These are phyloP conservation scores for Tricholauxania praeusta DNA, from an alignment of 2,888 invertebrate species.

Conservation along the genomic window DNA sequence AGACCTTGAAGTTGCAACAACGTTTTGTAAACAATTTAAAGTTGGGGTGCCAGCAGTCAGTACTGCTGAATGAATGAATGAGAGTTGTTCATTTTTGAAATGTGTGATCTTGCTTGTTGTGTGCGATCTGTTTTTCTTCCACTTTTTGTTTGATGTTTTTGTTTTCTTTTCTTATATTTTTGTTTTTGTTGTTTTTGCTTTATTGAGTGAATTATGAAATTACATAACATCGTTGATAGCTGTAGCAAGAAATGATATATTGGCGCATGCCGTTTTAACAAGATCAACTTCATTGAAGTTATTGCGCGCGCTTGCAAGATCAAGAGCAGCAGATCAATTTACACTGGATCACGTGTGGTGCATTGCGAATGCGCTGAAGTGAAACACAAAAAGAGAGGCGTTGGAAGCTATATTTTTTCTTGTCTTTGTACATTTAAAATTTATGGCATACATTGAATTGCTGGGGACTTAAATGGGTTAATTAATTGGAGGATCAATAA, in stretches of 20 bases:
- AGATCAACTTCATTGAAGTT: too few relatives aligned
- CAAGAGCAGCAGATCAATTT: conserved; percentile 40
- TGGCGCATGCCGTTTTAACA: conserved; percentile 10
- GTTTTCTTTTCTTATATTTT: not conserved
- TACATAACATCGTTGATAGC: conserved; percentile 43
- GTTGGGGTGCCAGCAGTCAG: not conserved
- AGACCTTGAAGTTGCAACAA: not conserved
- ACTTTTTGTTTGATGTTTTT: conserved; percentile 21
- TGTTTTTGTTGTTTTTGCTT: conserved; percentile 9
- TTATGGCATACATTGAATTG: too few relatives aligned
- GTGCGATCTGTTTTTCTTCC: conserved; percentile 3
- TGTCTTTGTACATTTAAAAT: too few relatives aligned
- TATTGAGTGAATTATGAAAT: conserved; percentile 43
- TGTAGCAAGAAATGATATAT: conserved; percentile 26
- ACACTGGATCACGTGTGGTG: conserved; percentile 43
- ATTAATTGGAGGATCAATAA: conserved; percentile 19
- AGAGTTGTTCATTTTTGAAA: not conserved
- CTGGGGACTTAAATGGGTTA: conserved; percentile 1
- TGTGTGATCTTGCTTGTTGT: not conserved
- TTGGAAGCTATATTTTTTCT: too few relatives aligned
- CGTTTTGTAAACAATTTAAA: not conserved
- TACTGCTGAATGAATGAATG: conserved; percentile 16
- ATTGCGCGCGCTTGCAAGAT: conserved; percentile 9
- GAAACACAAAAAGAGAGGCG: too few relatives aligned
- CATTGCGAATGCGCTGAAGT: not conserved